A percentile compares a stretch with the other conserved stretches of the same genome.
phyloP scores from a whole-genome alignment of 2,888 invertebrate genomes.

The Mallateleia sp. region DNA sequence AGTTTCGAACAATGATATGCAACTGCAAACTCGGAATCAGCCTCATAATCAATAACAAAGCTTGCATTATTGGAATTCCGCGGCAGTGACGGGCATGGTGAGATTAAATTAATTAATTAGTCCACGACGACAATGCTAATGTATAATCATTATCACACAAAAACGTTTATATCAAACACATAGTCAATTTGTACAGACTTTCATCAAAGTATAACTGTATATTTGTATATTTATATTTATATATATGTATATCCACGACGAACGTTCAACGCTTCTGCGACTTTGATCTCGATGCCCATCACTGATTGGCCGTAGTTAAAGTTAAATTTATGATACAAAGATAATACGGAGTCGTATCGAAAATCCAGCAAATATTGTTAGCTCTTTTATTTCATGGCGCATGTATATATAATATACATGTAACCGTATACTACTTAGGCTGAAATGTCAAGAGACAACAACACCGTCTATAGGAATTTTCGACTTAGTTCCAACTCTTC shows the following conservation, averaged over 20 bases:
- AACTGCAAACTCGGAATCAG: slow-evolving; percentile 51
- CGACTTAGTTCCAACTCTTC: neutral
- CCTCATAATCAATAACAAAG: slow-evolving; percentile 63
- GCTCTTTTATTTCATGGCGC: neutral
- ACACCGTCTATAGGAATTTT: neutral
- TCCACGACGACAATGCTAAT: slow-evolving; percentile 40
- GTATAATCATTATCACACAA: slow-evolving; percentile 46
- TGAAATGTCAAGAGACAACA: neutral
- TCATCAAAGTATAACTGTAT: slow-evolving; percentile 12
- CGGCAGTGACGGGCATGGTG: slow-evolving; percentile 56
- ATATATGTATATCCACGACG: neutral
- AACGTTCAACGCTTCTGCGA: neutral
- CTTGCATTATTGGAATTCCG: slow-evolving; percentile 65
- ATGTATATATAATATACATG: neutral
- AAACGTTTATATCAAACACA: slow-evolving; percentile 45
- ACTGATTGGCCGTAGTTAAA: slow-evolving; percentile 21
- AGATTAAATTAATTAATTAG: slow-evolving; percentile 55
- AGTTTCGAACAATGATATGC: slow-evolving; percentile 62
- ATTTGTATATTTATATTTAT: slow-evolving; percentile 2
- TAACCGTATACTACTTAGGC: neutral
- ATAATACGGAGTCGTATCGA: too few species aligned
- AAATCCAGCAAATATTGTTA: neutral
- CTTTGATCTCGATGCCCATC: slow-evolving; percentile 25
- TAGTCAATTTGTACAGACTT: slow-evolving; percentile 24
- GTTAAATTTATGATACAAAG: neutral